A percentile compares a stretch with the other conserved stretches of the same genome.
These are phyloP conservation scores for Leucoraja ocellata DNA, from an alignment of 2,797 vertebrate species.

Conservation along the genomic window DNA sequence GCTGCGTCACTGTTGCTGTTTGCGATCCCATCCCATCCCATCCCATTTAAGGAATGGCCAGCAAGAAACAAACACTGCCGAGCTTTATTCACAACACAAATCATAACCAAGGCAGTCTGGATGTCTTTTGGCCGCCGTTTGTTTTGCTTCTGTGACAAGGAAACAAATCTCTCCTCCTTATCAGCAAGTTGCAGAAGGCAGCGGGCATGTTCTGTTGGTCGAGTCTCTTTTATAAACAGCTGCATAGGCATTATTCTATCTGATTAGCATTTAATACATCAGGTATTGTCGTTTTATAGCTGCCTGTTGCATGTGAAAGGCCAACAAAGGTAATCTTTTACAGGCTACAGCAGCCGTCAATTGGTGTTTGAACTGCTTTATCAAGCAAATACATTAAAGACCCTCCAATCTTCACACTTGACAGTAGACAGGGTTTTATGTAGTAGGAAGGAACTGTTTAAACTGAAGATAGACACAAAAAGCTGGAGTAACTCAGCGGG, in stretches of 20 bases:
- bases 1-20: not conserved
- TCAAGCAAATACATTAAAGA: constrained; percentile 28
- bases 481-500: too few species aligned
- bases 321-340: not conserved
- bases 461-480: too few species aligned
- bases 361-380: constrained; percentile 23
- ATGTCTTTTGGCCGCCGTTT: not conserved
- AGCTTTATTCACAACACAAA: not conserved
- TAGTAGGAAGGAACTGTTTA: too few species aligned
- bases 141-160: not conserved
- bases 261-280: constrained; percentile 18
- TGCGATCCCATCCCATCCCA: not conserved
- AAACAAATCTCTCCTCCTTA: constrained; percentile 25
- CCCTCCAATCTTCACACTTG: not conserved
- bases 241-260: not conserved
- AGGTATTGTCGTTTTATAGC: not conserved
- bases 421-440: not conserved
- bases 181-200: constrained; percentile 14
- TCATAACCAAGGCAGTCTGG: not conserved
- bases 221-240: not conserved
- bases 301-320: not conserved
- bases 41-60: not conserved
- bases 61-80: not conserved
- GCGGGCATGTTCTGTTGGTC: not conserved
- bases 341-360: not conserved